A percentile compares a stretch with the other conserved stretches of the same genome.
phyloP scores from a whole-genome alignment of 2,888 invertebrate genomes.

The Caradrina clavipalpis region DNA sequence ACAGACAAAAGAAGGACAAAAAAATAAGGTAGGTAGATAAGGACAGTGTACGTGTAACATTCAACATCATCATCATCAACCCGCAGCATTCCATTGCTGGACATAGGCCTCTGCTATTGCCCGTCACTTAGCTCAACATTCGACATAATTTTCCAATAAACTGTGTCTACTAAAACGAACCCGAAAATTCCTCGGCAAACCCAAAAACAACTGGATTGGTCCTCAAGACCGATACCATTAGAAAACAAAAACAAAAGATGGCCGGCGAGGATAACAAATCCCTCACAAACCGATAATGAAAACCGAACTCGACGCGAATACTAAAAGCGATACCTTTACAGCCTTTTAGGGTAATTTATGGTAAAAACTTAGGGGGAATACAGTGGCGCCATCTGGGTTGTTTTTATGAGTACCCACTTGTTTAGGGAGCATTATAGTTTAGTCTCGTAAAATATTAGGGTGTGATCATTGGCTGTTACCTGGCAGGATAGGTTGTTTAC shows the following conservation, averaged over 20 bases:
- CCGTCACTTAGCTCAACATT: too few relatives aligned
- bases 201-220: too few relatives aligned
- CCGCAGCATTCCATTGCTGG: too few relatives aligned
- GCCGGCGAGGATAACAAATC: neutral
- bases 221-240: too few relatives aligned
- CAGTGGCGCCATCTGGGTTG: constrained; percentile 52
- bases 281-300: constrained; percentile 20
- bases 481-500: constrained; percentile 27
- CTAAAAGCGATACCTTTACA: constrained; percentile 21
- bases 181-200: too few relatives aligned
- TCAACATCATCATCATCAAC: too few relatives aligned
- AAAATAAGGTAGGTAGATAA: too few relatives aligned
- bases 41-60: too few relatives aligned
- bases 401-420: constrained; percentile 53
- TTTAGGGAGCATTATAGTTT: constrained; percentile 56
- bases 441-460: constrained; percentile 48
- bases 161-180: too few relatives aligned
- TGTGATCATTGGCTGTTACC: constrained; percentile 32
- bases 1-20: too few relatives aligned
- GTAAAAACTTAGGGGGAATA: constrained; percentile 42
- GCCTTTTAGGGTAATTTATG: constrained; percentile 40
- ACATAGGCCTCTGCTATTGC: too few relatives aligned
- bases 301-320: constrained; percentile 22
- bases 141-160: too few relatives aligned
- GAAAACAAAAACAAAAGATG: neutral